These are phyloP conservation scores for Theocolax elegans DNA, from an alignment of 1,140 invertebrate genomes.

Conservation along the genomic window DNA sequence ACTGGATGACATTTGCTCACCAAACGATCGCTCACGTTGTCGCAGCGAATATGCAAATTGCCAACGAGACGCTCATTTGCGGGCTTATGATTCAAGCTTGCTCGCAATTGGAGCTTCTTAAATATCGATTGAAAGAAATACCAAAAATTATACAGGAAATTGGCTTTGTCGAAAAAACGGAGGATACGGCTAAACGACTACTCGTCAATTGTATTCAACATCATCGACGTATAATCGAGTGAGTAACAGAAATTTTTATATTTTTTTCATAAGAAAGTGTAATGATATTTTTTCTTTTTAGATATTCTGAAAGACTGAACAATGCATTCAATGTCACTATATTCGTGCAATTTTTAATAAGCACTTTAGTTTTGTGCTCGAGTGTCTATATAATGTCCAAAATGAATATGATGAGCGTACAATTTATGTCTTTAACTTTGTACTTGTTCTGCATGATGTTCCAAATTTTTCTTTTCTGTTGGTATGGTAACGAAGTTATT, in stretches of 20 bases:
- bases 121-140: conserved; percentile 43
- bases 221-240: conserved; percentile 47
- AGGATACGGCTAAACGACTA: conserved; percentile 4
- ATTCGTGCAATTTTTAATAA: conserved; percentile 52
- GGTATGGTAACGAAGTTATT: conserved; percentile 54
- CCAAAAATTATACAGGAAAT: background rate
- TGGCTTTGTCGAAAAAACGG: background rate
- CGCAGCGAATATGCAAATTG: conserved; percentile 47
- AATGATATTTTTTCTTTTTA: conserved; percentile 36
- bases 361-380: conserved; percentile 49
- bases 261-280: background rate
- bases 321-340: conserved; percentile 45
- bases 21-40: conserved; percentile 47
- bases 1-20: conserved; percentile 49
- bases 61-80: conserved; percentile 49
- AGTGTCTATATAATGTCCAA: conserved; percentile 52
- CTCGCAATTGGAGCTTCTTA: conserved; percentile 47
- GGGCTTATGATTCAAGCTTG: conserved; percentile 49
- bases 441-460: conserved; percentile 50
- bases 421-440: conserved; percentile 48
- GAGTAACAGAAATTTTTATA: conserved; percentile 7
- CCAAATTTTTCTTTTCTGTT: conserved; percentile 53
- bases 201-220: conserved; percentile 43
- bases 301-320: conserved; percentile 49
- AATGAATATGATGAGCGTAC: conserved; percentile 46